phyloP scores from a whole-genome alignment of 1,140 invertebrate genomes.

The Parapsyche elsis region DNA sequence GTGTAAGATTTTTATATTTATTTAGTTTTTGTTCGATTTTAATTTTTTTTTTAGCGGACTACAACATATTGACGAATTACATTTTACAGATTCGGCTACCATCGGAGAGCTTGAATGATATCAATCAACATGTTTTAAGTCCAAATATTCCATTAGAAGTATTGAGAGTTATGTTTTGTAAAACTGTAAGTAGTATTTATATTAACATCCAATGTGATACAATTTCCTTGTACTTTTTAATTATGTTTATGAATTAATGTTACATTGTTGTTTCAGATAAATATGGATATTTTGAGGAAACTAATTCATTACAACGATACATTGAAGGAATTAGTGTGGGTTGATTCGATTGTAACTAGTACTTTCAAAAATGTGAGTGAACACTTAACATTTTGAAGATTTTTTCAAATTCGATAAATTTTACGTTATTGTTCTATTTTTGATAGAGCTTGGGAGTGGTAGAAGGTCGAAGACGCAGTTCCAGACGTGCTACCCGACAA shows the following conservation, averaged over 20 bases:
- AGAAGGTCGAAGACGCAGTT: constrained; percentile 31
- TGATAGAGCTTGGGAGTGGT: constrained; percentile 18
- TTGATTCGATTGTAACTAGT: constrained; percentile 46
- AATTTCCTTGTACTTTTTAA: neutral
- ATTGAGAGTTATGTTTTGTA: constrained; percentile 53
- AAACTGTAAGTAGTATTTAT: constrained; percentile 46
- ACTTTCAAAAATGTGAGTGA: constrained; percentile 29
- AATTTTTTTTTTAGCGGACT: neutral
- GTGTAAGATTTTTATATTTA: constrained; percentile 41
- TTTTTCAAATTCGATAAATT: neutral
- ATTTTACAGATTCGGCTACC: constrained; percentile 47
- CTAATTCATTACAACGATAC: constrained; percentile 46
- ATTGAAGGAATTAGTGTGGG: constrained; percentile 52
- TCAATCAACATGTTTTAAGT: constrained; percentile 43
- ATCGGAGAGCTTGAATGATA: constrained; percentile 40
- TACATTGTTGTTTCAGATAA: constrained; percentile 44
- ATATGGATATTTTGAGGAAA: constrained; percentile 53
- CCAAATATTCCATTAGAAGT: constrained; percentile 41
- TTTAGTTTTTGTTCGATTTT: constrained; percentile 3
- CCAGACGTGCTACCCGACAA: constrained; percentile 41
- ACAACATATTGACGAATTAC: constrained; percentile 1
- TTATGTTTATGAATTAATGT: neutral
- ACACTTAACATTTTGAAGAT: neutral
- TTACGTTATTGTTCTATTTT: constrained; percentile 16
- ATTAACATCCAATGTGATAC: neutral